Percentiles rank a stretch among this genome's conserved stretches.
phyloP scores from a whole-genome alignment of 1,140 invertebrate species.

The Bombus confusus region DNA sequence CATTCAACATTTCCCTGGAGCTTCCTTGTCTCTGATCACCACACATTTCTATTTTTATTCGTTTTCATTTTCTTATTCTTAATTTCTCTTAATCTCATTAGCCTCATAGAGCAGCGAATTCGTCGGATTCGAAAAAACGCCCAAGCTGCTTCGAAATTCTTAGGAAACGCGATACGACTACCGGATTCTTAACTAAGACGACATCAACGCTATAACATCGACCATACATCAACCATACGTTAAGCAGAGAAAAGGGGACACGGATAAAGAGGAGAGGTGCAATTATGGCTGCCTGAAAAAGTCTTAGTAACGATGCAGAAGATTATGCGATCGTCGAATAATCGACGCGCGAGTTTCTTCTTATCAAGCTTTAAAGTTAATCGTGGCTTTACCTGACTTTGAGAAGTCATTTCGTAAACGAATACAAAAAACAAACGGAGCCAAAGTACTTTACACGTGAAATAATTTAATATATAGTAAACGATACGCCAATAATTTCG shows the following conservation, averaged over 20 bases:
- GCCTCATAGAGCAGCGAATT: conserved; percentile 15
- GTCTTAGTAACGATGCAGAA: not conserved
- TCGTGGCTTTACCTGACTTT: not conserved
- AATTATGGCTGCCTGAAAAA: not conserved
- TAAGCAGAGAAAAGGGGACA: conserved; percentile 3
- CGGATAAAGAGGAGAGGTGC: not conserved
- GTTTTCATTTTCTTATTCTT: not conserved
- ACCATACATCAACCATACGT: conserved; percentile 4
- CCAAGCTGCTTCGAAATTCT: conserved; percentile 1
- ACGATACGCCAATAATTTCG: too few species aligned
- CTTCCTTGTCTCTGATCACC: not conserved
- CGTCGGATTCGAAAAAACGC: conserved; percentile 7
- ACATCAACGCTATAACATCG: conserved; percentile 24
- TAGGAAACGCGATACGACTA: conserved; percentile 17
- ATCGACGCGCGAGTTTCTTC: not conserved
- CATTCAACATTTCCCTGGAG: not conserved
- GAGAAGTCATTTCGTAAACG: not conserved
- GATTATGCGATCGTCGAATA: not conserved
- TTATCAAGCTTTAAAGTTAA: not conserved
- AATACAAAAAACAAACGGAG: not conserved
- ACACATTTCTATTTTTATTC: too few species aligned
- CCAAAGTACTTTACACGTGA: not conserved
- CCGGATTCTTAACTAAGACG: not conserved
- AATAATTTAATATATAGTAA: not conserved
- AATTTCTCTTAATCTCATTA: not conserved